phyloP scores from a whole-genome alignment of 2,888 invertebrate genomes.

The Drosophila meridionalis region DNA sequence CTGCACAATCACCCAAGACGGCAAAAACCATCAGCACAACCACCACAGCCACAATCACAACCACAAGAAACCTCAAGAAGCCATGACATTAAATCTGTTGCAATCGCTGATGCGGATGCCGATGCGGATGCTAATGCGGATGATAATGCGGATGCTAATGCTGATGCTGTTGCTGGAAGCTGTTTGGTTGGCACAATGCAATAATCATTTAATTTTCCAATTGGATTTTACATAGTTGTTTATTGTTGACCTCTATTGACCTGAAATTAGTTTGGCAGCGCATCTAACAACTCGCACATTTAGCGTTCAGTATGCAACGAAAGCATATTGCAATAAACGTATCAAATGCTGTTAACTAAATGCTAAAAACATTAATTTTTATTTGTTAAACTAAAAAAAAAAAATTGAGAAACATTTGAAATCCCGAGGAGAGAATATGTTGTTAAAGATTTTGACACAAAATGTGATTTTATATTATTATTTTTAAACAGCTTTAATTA shows the following conservation, averaged over 20 bases:
- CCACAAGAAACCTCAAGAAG: constrained; percentile 56
- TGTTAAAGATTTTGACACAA: constrained; percentile 22
- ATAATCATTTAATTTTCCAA: constrained; percentile 36
- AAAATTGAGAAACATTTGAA: constrained; percentile 21
- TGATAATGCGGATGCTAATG: constrained; percentile 7
- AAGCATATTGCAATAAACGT: constrained; percentile 19
- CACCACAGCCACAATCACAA: constrained; percentile 42
- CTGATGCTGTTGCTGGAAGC: constrained; percentile 10
- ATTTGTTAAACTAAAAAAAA: constrained; percentile 8
- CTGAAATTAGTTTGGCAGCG: constrained; percentile 10
- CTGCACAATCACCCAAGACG: constrained; percentile 27
- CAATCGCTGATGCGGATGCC: constrained; percentile 10
- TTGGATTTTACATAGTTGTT: constrained; percentile 35
- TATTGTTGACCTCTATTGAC: constrained; percentile 29
- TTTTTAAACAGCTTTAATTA: constrained; percentile 38
- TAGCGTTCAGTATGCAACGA: constrained; percentile 20
- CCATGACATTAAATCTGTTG: constrained; percentile 26
- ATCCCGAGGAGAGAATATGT: not conserved
- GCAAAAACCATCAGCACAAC: constrained; percentile 42
- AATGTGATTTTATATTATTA: constrained; percentile 51
- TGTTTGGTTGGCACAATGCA: constrained; percentile 26
- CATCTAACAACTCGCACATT: constrained; percentile 11
- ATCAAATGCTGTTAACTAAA: constrained; percentile 23
- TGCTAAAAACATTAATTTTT: constrained; percentile 2
- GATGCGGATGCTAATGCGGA: constrained; percentile 12